A percentile compares a stretch with the other conserved stretches of the same genome.
These are phyloP conservation scores for Dicyrtomina minuta DNA, from an alignment of 2,888 invertebrate species.

Conservation along the genomic window DNA sequence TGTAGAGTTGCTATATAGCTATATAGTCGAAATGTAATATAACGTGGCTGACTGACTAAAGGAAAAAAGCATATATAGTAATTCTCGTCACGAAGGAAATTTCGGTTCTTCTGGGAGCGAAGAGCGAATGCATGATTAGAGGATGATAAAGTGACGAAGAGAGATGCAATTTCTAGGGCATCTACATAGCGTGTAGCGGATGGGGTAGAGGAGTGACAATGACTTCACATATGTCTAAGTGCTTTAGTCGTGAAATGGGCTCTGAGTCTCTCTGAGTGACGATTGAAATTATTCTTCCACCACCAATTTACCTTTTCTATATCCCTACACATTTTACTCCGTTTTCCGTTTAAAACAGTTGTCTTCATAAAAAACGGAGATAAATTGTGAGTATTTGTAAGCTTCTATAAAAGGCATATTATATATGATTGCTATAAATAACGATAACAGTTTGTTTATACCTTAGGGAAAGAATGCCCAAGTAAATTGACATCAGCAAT, in stretches of 20 bases:
- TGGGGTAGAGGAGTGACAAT: slow-evolving; percentile 32
- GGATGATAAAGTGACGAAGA: slow-evolving; percentile 32
- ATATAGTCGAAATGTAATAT: too few relatives aligned
- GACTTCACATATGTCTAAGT: slow-evolving; percentile 25
- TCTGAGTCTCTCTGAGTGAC: slow-evolving; percentile 17
- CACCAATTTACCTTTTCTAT: slow-evolving; percentile 6
- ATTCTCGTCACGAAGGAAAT: slow-evolving; percentile 32
- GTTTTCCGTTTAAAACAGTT: not conserved
- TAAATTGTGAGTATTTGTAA: not conserved
- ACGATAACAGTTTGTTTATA: not conserved
- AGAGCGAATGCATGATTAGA: slow-evolving; percentile 33
- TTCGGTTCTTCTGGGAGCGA: slow-evolving; percentile 32
- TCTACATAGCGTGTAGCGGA: slow-evolving; percentile 30
- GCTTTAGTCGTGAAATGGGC: slow-evolving; percentile 18
- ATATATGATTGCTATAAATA: too few relatives aligned
- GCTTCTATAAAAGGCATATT: not conserved
- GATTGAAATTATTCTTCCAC: slow-evolving; percentile 23
- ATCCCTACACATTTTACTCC: not conserved
- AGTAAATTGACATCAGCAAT: too few relatives aligned
- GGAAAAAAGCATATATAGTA: slow-evolving; percentile 15
- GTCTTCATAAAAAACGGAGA: not conserved
- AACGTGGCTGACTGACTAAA: too few relatives aligned
- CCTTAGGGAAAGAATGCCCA: too few relatives aligned
- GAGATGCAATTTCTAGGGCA: slow-evolving; percentile 19
- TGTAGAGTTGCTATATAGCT: too few relatives aligned